These are phyloP conservation scores for Camptogramma bilineatum DNA, from an alignment of 2,888 invertebrate species.

Conservation along the genomic window DNA sequence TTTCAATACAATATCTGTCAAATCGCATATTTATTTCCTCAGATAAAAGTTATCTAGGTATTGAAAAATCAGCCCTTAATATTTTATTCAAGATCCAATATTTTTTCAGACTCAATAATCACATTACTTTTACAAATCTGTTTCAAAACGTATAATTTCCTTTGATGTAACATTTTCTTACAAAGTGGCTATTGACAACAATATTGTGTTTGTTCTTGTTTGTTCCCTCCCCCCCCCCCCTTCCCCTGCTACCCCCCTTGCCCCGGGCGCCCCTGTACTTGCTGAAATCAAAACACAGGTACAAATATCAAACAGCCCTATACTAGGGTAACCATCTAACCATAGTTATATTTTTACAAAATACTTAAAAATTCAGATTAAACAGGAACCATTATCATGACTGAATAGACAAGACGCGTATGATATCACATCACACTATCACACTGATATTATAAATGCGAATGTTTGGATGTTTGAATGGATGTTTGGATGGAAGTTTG, in stretches of 20 bases:
- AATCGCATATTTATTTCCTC: too few species aligned
- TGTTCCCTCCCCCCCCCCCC: constrained; percentile 8
- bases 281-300: constrained; percentile 78
- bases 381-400: too few species aligned
- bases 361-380: too few species aligned
- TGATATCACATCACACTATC: too few species aligned
- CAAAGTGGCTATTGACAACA: constrained; percentile 30
- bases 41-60: too few species aligned
- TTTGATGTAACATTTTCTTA: constrained; percentile 28
- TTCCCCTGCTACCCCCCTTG: constrained; percentile 1
- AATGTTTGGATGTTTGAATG: too few species aligned
- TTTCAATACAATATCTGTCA: too few species aligned
- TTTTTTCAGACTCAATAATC: constrained; percentile 14
- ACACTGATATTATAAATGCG: too few species aligned
- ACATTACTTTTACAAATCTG: constrained; percentile 10
- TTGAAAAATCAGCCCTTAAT: background rate
- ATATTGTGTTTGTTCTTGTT: constrained; percentile 24
- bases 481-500: too few species aligned
- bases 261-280: constrained; percentile 39
- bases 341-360: too few species aligned
- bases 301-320: constrained; percentile 68
- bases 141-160: constrained; percentile 19
- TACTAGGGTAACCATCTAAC: constrained; percentile 41
- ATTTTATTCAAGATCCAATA: background rate
- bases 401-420: too few species aligned